phyloP scores from a whole-genome alignment of 2,888 invertebrate genomes.

The Orthosia gracilis region DNA sequence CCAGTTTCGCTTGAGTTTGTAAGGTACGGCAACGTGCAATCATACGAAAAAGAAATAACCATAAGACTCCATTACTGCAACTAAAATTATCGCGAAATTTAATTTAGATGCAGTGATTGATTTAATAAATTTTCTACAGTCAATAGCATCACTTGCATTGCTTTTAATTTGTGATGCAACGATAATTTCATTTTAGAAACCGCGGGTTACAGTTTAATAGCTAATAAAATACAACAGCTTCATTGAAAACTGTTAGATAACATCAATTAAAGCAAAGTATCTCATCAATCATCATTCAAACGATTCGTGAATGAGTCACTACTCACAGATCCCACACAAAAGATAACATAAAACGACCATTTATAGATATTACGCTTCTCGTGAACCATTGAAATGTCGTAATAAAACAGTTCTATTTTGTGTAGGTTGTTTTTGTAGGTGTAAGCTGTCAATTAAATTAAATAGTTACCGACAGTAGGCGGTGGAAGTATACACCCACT shows the following conservation, averaged over 20 bases:
- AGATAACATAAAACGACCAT: conserved; percentile 15
- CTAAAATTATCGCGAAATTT: too few species aligned
- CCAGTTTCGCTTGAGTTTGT: conserved; percentile 13
- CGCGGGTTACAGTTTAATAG: not conserved
- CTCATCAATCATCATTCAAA: conserved; percentile 2
- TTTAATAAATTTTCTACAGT: too few species aligned
- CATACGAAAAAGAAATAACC: not conserved
- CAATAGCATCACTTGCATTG: too few species aligned
- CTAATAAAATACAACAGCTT: not conserved
- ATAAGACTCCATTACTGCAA: not conserved
- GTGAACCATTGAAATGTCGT: conserved; percentile 31
- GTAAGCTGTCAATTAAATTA: conserved; percentile 46
- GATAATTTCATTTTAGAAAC: too few species aligned
- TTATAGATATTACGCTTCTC: conserved; percentile 19
- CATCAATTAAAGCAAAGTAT: conserved; percentile 1
- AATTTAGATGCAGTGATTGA: too few species aligned
- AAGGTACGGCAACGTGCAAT: not conserved
- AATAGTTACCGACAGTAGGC: conserved; percentile 39
- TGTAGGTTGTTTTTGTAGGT: conserved; percentile 59
- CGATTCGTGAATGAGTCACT: conserved; percentile 42
- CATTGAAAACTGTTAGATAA: conserved; percentile 27
- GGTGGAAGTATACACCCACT: conserved; percentile 55
- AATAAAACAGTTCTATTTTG: conserved; percentile 27
- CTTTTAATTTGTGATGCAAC: too few species aligned
- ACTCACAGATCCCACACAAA: conserved; percentile 12